Evolutionary conservation across 2,113 vertebrate species (phyloP), one percentile per base, ranked within the genome.

Genomic region (Chamaetylas fuelleborni): DNA sequence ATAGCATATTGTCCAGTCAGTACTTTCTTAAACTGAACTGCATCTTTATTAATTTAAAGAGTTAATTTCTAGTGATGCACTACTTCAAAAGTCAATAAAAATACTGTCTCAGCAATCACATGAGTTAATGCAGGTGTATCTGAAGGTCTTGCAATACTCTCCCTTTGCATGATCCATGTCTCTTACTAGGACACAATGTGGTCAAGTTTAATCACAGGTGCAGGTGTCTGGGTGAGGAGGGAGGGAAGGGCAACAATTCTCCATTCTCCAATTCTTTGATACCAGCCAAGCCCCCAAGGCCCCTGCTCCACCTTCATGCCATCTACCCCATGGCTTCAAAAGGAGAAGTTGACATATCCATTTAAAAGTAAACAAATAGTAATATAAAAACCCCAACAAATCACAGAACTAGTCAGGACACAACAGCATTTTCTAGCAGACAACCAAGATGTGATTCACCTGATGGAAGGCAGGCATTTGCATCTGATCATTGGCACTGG

Each of bases 21-120:
- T n/a, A 13, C 18, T 38, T 93, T 86, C 51, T 58, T 77, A 77
- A 61, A 38, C 14, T 25, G 61, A 74, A 56, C 38, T 24, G 11
- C 11, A 33, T 74, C 28, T 61, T 77, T 69, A 53, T 80, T 71
- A n/a, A 70, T 81, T 87, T 64, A 61, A 76, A 71, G 45, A 93
- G 80, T 50, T 80, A 14, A 19, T 95, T 80, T 95, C 64, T 73
- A 67, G 85, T 56, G 94, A 95, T 36, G 69, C 83, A 64, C 17
- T 95, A 20, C 26, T 62, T 48, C 4, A 34, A 48, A 34, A 1
- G 5, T 25, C 22, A 61, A 16, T 24, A 58, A 45, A 80, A 77
- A 17, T 14, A 26, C 9, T 28, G 5, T 24, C 24, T 70, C 50
- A 70, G 34, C 18, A 82, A 38, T 8, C 8, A 17, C 14, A 8